These are phyloP conservation scores for Acrobasis consociella DNA, from an alignment of 2,888 invertebrate genomes.

Conservation along the genomic window DNA sequence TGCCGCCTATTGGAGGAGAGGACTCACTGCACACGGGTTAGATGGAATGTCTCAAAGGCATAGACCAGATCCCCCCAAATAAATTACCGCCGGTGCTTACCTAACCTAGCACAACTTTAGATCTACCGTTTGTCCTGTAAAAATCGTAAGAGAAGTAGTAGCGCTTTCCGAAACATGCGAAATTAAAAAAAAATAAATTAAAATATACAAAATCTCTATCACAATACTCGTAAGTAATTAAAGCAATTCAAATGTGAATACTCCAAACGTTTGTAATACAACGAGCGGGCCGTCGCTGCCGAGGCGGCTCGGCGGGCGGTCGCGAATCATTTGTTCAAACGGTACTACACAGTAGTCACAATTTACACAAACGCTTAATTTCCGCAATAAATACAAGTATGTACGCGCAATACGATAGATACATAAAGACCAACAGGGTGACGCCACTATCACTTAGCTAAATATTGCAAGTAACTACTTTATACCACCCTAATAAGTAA, in stretches of 20 bases:
- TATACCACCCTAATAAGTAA: constrained; percentile 67
- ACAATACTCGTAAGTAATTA: constrained; percentile 83
- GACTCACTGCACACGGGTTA: constrained; percentile 50
- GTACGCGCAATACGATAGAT: constrained; percentile 54
- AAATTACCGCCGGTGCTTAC: constrained; percentile 69
- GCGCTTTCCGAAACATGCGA: constrained; percentile 77
- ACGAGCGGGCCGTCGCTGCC: constrained; percentile 55
- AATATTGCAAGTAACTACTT: constrained; percentile 76
- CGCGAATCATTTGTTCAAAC: constrained; percentile 26
- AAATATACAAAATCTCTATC: constrained; percentile 83
- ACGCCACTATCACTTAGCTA: constrained; percentile 69
- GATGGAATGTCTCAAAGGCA: constrained; percentile 69
- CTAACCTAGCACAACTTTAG: constrained; percentile 77
- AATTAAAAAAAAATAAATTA: constrained; percentile 82
- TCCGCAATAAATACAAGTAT: constrained; percentile 61
- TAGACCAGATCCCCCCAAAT: constrained; percentile 46
- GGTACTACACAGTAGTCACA: constrained; percentile 67
- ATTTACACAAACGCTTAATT: constrained; percentile 47
- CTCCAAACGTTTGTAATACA: constrained; percentile 77
- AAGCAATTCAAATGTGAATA: constrained; percentile 82
- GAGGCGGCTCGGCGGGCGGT: constrained; percentile 31
- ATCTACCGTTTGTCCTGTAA: constrained; percentile 71
- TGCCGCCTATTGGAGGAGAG: constrained; percentile 47
- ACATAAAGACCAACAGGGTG: constrained; percentile 58
- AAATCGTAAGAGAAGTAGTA: constrained; percentile 73